phyloP scores from a whole-genome alignment of 1,140 invertebrate species.

The Zaprionus kolodkinae region DNA sequence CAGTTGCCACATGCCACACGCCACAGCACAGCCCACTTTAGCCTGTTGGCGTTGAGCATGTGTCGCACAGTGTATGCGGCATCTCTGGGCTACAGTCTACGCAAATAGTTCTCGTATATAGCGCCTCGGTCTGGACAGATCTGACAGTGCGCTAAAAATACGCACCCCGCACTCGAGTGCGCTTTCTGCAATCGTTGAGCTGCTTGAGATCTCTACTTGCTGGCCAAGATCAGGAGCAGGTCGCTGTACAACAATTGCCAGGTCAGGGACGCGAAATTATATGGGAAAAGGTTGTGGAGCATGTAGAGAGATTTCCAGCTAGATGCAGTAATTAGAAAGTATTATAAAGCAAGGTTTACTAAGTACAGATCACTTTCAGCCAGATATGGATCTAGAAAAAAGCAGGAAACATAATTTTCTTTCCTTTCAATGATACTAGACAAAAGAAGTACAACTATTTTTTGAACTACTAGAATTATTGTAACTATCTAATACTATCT shows the following conservation, averaged over 20 bases:
- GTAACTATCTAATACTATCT: no score
- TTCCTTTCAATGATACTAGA: no score
- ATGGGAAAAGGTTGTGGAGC: background rate
- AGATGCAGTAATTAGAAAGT: no score
- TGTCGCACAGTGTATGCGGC: slow-evolving; percentile 18
- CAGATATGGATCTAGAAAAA: no score
- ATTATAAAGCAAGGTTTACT: no score
- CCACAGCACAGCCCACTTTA: slow-evolving; percentile 3
- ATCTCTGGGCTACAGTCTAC: background rate
- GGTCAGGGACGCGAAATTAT: slow-evolving; percentile 29
- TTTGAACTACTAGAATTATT: no score
- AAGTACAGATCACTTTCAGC: no score
- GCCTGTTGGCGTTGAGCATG: slow-evolving; percentile 12
- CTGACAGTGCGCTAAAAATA: slow-evolving; percentile 39
- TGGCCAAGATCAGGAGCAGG: slow-evolving; percentile 45
- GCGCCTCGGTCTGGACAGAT: slow-evolving; percentile 2
- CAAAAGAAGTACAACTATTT: no score
- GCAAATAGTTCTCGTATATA: background rate
- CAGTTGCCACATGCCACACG: slow-evolving; percentile 29
- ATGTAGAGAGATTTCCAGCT: background rate
- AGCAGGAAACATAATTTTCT: no score
- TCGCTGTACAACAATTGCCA: slow-evolving; percentile 3
- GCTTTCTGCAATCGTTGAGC: background rate
- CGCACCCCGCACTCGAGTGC: slow-evolving; percentile 26
- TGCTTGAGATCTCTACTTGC: slow-evolving; percentile 9